phyloP scores from a whole-genome alignment of 2,797 vertebrate species.

The Eptatretus atami region DNA sequence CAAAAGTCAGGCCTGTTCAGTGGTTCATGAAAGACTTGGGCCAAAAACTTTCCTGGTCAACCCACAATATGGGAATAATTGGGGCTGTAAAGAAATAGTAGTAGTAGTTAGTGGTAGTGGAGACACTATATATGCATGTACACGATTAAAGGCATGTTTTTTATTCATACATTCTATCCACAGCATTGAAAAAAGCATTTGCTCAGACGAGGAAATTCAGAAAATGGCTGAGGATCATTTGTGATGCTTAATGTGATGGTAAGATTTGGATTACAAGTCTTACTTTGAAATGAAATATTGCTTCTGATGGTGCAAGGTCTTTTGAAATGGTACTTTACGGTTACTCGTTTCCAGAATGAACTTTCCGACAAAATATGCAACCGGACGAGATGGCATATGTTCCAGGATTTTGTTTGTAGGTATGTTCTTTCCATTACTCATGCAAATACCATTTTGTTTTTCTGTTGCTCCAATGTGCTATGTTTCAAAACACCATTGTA shows the following conservation, averaged over 20 bases:
- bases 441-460: too few relatives aligned
- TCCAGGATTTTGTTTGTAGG: constrained; percentile 50
- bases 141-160: too few relatives aligned
- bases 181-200: constrained; percentile 50
- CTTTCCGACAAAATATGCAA: constrained; percentile 68
- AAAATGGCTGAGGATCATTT: constrained; percentile 35
- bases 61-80: too few relatives aligned
- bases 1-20: too few relatives aligned
- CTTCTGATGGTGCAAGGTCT: neutral
- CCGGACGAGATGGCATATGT: constrained; percentile 62
- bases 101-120: too few relatives aligned
- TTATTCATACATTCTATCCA: neutral
- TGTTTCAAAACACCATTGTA: too few relatives aligned
- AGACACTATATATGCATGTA: too few relatives aligned
- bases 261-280: constrained; percentile 13
- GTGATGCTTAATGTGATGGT: constrained; percentile 58
- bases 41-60: too few relatives aligned
- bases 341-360: constrained; percentile 30
- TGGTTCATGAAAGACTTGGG: too few relatives aligned
- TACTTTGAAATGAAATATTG: neutral
- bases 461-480: too few relatives aligned
- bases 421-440: constrained; percentile 15
- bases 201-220: constrained; percentile 40
- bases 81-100: too few relatives aligned
- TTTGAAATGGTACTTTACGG: too few relatives aligned